Percentiles rank a stretch among this genome's conserved stretches.
These are phyloP conservation scores for Xiphophorus couchianus DNA, from an alignment of 2,113 vertebrate species.

Conservation along the genomic window DNA sequence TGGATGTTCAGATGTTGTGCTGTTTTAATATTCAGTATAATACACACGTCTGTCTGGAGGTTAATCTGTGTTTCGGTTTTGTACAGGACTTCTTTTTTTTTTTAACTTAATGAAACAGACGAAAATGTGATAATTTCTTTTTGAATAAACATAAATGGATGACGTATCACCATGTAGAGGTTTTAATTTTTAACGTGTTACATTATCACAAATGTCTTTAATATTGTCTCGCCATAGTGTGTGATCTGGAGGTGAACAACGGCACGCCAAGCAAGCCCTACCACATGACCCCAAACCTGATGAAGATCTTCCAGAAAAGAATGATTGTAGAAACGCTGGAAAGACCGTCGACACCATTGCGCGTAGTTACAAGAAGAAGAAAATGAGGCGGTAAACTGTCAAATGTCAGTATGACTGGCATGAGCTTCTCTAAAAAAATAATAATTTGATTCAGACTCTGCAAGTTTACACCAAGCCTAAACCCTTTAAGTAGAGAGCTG, in stretches of 20 bases:
- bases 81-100: conserved; percentile 75
- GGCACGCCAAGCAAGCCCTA: conserved; percentile 75
- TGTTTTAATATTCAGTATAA: conserved; percentile 78
- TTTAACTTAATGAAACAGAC: conserved; percentile 60
- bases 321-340: not conserved
- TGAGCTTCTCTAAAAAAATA: not conserved
- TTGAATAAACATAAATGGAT: conserved; percentile 79
- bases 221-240: conserved; percentile 64
- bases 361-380: conserved; percentile 5
- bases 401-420: conserved; percentile 3
- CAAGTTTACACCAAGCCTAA: not conserved
- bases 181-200: not conserved
- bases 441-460: not conserved
- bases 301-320: conserved; percentile 59
- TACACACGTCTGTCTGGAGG: conserved; percentile 71
- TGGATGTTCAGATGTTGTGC: conserved; percentile 71
- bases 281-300: conserved; percentile 66
- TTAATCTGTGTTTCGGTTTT: conserved; percentile 76
- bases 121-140: conserved; percentile 73
- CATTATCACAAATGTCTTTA: not conserved
- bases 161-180: conserved; percentile 40
- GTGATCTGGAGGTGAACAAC: conserved; percentile 81
- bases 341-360: not conserved
- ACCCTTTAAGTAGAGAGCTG: not conserved
- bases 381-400: conserved; percentile 11